phyloP scores from a whole-genome alignment of 2,113 vertebrate species.

The Albula goreensis region DNA sequence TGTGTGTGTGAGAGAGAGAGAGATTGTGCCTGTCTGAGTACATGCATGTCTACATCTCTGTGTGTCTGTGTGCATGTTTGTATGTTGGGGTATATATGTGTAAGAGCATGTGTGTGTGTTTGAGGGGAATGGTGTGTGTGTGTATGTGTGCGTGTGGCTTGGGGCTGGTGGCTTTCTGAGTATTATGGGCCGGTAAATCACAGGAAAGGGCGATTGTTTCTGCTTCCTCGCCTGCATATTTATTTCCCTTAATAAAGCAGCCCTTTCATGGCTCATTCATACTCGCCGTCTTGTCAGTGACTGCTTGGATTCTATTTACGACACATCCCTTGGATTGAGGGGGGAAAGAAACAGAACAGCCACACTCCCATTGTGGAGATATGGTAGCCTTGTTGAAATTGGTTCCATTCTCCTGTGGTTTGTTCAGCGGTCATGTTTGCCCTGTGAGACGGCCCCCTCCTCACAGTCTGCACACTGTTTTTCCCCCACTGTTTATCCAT shows the following conservation, averaged over 20 bases:
- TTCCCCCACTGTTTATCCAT: constrained; percentile 50
- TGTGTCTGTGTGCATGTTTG: background rate
- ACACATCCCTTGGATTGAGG: constrained; percentile 47
- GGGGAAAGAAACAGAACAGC: constrained; percentile 45
- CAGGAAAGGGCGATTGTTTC: constrained; percentile 54
- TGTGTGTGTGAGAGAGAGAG: background rate
- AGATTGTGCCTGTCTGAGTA: background rate
- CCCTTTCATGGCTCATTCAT: constrained; percentile 63
- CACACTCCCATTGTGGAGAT: constrained; percentile 37
- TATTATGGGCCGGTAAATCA: constrained; percentile 35
- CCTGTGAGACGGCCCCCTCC: constrained; percentile 27
- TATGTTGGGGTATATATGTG: background rate
- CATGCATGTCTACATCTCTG: background rate
- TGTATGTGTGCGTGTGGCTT: no score
- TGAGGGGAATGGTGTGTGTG: no score
- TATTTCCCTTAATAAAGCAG: constrained; percentile 58
- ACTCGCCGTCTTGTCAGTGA: constrained; percentile 60
- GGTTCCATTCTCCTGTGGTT: background rate
- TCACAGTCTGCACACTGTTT: constrained; percentile 29
- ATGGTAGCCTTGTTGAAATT: background rate
- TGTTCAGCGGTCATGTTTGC: constrained; percentile 46
- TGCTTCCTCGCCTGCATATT: constrained; percentile 57
- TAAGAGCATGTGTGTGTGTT: background rate
- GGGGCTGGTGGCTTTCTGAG: background rate
- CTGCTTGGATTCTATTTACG: constrained; percentile 63